Percentiles rank a stretch among this genome's conserved stretches.
Evolutionary conservation across 2,797 vertebrate genomes (phyloP).

Genomic region (Craterocephalus amniculus): DNA sequence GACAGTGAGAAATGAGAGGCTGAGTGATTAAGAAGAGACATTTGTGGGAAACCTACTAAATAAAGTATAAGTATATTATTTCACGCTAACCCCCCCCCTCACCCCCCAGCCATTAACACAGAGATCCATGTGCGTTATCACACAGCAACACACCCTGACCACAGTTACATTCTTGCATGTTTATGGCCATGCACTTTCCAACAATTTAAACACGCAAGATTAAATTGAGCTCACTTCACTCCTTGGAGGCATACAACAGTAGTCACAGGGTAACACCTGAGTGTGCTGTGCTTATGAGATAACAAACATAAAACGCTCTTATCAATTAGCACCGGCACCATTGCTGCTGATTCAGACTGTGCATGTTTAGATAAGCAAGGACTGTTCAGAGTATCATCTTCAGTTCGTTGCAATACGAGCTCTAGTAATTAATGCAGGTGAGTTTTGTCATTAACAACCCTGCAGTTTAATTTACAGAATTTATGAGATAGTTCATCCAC

Average conservation of each 20-base stretch:
- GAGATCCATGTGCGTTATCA: constrained; percentile 55
- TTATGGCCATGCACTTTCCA: constrained; percentile 44
- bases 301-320: constrained; percentile 45
- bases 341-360: constrained; percentile 49
- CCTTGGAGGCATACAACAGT: constrained; percentile 41
- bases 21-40: constrained; percentile 25
- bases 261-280: constrained; percentile 43
- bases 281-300: constrained; percentile 48
- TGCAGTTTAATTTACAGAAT: constrained; percentile 9
- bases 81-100: constrained; percentile 59
- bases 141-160: constrained; percentile 53
- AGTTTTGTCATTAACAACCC: constrained; percentile 6
- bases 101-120: constrained; percentile 48
- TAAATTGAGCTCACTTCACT: constrained; percentile 51
- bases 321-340: constrained; percentile 52
- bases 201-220: constrained; percentile 48
- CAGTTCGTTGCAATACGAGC: constrained; percentile 12
- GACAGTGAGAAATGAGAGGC: constrained; percentile 56
- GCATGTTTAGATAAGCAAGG: constrained; percentile 16
- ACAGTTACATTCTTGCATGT: constrained; percentile 51
- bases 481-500: neutral
- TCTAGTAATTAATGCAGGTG: neutral
- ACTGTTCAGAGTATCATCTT: constrained; percentile 15
- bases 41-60: constrained; percentile 51
- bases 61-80: constrained; percentile 53